A percentile compares a stretch with the other conserved stretches of the same genome.
Conservation (phyloP, 1,140 invertebrate genomes). For the Plutomurus gul region DNA sequence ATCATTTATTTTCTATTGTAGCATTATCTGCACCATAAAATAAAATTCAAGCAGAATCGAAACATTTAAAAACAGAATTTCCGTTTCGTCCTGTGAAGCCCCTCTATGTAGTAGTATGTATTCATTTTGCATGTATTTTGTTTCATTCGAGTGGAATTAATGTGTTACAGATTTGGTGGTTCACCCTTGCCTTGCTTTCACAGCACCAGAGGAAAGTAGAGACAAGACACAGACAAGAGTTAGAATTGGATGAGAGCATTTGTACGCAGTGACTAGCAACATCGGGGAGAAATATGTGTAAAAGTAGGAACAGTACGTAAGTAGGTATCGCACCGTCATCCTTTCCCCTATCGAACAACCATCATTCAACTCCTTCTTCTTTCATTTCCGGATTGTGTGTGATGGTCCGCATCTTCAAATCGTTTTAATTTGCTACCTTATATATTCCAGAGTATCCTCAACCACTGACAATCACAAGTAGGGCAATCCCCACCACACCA, state of each 20-base stretch:
- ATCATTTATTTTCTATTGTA: background rate
- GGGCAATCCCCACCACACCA: too few relatives aligned
- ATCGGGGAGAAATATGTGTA: background rate
- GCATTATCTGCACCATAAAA: background rate
- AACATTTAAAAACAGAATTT: background rate
- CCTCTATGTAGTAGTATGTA: background rate
- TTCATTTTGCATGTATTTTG: background rate
- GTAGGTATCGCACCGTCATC: background rate
- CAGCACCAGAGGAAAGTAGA: background rate
- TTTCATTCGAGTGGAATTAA: conserved; percentile 39
- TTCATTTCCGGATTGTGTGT: conserved; percentile 41
- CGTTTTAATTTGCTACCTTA: conserved; percentile 39
- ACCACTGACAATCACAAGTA: background rate
- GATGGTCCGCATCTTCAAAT: conserved; percentile 33
- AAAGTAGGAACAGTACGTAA: background rate
- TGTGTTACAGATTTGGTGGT: conserved; percentile 15
- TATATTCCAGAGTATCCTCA: background rate
- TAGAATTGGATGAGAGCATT: too few relatives aligned
- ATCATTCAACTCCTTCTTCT: conserved; percentile 36
- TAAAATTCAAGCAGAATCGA: background rate
- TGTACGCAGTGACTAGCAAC: too few relatives aligned
- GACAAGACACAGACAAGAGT: too few relatives aligned
- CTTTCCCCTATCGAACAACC: conserved; percentile 16
- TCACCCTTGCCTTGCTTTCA: background rate
- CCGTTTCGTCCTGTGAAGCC: background rate